phyloP scores from a whole-genome alignment of 2,113 vertebrate species.

The Myxocyprinus asiaticus region DNA sequence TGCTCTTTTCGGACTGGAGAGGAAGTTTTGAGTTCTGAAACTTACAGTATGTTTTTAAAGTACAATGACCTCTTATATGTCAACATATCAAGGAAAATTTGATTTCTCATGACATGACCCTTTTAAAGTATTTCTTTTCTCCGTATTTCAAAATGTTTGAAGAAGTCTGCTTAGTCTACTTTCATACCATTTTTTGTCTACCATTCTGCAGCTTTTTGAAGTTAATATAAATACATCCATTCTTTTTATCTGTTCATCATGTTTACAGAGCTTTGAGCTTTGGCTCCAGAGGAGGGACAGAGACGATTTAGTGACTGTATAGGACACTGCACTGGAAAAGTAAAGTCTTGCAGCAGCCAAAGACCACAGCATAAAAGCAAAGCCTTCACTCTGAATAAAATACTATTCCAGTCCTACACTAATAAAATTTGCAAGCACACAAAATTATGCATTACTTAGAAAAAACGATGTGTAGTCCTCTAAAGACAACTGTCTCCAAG shows the following conservation, averaged over 20 bases:
- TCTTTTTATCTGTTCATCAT: constrained; percentile 8
- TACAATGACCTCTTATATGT: no score
- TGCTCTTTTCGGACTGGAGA: no score
- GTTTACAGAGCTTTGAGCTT: constrained; percentile 34
- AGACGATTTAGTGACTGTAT: constrained; percentile 43
- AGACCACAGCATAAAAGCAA: constrained; percentile 37
- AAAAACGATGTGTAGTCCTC: constrained; percentile 6
- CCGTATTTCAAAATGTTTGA: no score
- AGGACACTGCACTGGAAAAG: constrained; percentile 40
- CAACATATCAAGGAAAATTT: no score
- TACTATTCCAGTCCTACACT: background rate
- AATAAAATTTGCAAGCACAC: constrained; percentile 27
- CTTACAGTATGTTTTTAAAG: no score
- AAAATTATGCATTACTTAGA: background rate
- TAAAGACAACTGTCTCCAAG: background rate
- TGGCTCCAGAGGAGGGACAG: constrained; percentile 16
- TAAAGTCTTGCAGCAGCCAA: constrained; percentile 41
- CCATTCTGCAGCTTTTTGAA: background rate
- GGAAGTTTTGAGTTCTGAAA: no score
- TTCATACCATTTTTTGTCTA: background rate
- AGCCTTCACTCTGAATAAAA: constrained; percentile 34
- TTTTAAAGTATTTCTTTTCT: no score
- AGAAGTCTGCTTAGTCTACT: background rate
- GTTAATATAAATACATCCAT: constrained; percentile 22
- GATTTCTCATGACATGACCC: no score